Evolutionary conservation across 2,797 vertebrate species (phyloP).

Genomic region (Sebastiscus albofasciatus): DNA sequence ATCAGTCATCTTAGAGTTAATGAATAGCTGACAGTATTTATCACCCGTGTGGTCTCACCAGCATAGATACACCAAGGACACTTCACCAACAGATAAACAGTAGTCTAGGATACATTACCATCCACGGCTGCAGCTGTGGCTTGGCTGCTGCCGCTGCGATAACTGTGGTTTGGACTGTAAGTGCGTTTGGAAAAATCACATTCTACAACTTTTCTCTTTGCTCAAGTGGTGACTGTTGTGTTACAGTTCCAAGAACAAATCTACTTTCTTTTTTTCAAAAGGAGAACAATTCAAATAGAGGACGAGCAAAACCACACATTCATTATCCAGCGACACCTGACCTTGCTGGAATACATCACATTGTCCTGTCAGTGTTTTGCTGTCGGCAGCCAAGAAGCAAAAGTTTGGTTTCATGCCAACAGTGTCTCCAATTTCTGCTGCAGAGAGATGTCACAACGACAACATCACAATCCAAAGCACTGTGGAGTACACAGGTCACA

Average conservation of each 20-base stretch:
- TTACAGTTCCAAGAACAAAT: not conserved
- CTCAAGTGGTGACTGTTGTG: not conserved
- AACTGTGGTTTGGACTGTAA: not conserved
- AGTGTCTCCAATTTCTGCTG: constrained; percentile 48
- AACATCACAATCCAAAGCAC: not conserved
- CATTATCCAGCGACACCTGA: constrained; percentile 7
- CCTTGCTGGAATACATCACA: constrained; percentile 24
- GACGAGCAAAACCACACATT: not conserved
- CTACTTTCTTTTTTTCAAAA: not conserved
- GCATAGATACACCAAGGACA: not conserved
- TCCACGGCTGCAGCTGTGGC: not conserved
- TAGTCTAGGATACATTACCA: not conserved
- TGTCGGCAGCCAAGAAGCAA: constrained; percentile 33
- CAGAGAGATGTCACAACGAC: constrained; percentile 28
- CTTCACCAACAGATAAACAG: not conserved
- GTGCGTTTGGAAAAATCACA: not conserved
- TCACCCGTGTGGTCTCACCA: not conserved
- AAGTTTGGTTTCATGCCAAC: constrained; percentile 50
- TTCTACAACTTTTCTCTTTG: not conserved
- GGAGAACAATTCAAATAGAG: not conserved
- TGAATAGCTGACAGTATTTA: not conserved
- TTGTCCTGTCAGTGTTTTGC: constrained; percentile 30
- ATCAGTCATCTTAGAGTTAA: not conserved
- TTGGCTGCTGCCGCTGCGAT: not conserved
- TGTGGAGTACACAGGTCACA: not conserved